Base-by-base conservation (phyloP, 64 coral and sea anemone genomes). In the Pachyseris speciosa region DNA sequence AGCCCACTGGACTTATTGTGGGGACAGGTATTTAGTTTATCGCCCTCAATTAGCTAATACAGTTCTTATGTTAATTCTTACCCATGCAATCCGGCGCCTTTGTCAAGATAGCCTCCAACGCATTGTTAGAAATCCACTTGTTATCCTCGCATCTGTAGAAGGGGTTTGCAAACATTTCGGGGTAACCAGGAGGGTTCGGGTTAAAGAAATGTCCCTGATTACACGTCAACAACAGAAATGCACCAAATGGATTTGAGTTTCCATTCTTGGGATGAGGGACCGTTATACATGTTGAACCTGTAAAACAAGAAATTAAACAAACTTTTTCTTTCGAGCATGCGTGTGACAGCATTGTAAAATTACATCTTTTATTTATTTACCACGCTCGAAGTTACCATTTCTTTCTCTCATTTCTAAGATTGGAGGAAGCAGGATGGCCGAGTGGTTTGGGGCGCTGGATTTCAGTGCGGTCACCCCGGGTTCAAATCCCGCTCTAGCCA, bases 41-140 rank as follows among this genome's bases (percentile, higher is more conserved):
- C n/a, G n/a, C n/a, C n/a, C n/a, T n/a, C n/a, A n/a, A n/a, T n/a
- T n/a, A n/a, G n/a, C 43, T 45, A 4, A 45, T 33, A 16, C 9
- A 24, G 20, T n/a, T 27, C 22, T 40, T 7, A 26, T 27, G 78
- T 57, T 22, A 2, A 83, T 50, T 51, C 93, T 84, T 81, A 98
- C 96, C 88, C 43, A 84, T 71, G 36, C 96, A 98, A 15, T 91
- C 92, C 28, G 96, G 92, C 13, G 90, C 47, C 16, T 83, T 55
- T 0, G 87, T 98, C 17, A 94, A 64, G 6, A 64, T 25, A 6
- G 69, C 88, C 9, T 29, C 32, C 12, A 25, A 20, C 6, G 53
- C 17, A n/a, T 37, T 57, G 11, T 77, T 72, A 13, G 74, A 25
- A 0, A 76, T 25, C 87, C 91, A 98, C 22, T 98, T 72, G 17